Evolutionary conservation across 2,113 vertebrate genomes (phyloP), one percentile per base, ranked within the genome.

Genomic region (Paracanthobrama guichenoti): DNA sequence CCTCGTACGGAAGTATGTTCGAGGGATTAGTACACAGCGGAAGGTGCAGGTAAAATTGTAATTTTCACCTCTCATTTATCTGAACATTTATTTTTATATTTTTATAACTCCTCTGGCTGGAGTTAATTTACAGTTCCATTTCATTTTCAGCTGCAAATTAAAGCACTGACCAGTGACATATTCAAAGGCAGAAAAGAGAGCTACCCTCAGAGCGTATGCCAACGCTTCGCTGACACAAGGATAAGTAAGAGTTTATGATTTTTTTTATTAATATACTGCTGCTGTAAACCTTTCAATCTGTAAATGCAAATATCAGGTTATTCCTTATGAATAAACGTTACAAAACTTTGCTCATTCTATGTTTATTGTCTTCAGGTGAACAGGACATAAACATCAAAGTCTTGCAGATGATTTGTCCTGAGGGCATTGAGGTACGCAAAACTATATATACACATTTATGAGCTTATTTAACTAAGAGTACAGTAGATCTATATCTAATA

Each of bases 121-220:
- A 72, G 1, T 73, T 1, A 26, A 12, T 42, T 18, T 31, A 53
- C 26, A 53, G 22, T 60, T 48, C 35, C n/a, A 60, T 53, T 82
- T 14, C 69, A 42, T 88, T 84, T 84, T 10, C 57, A 98, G 98
- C 88, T 98, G 78, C 91, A 95, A 90, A 93, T 97, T 5, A 99
- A 98, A 91, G 92, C 79, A 44, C 90, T 96, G 20, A 87, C 95
- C 0, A 98, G 97, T n/a, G 91, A 92, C 0, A 87, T 97, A 22
- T 99, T 99, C 91, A 90, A 91, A 53, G 97, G 96, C 14, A 98
- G 95, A 90, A 99, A 99, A 75, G 96, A 96, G 22, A 97, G 94
- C 60, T 99, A 98, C 6, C 59, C 81, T 3, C 91, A 94, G 77
- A 98, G 96, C 66, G 87, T 98, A 74, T 88, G 86, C 86, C 92